Evolutionary conservation across 2,797 vertebrate species (phyloP), one percentile per base, ranked within the genome.

Genomic region (Sebastes hubbsi): DNA sequence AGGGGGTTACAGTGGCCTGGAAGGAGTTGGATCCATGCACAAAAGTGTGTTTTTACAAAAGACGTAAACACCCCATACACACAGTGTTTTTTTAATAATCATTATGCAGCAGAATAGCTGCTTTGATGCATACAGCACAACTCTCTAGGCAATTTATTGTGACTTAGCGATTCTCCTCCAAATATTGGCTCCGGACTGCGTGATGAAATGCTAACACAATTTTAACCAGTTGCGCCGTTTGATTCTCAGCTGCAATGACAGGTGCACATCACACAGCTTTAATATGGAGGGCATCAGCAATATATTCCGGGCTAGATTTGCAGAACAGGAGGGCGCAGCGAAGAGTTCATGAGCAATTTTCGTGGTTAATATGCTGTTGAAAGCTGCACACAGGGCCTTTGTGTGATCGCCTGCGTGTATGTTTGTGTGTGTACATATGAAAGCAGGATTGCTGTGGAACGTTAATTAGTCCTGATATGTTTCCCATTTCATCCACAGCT

Each of bases 381-480:
- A 75, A 10, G 77, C 68, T 77, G 72, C 71, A 46, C 71, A 46
- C 52, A 55, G 49, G 49, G 72, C 34, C 63, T 64, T 46, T 80
- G 74, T 75, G 80, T 75, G 80, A 77, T 65, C 3, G 29, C 7
- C 52, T 12, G 49, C 46, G 59, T 7, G 13, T 8, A 20, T 38
- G 32, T 58, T 6, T 67, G 29, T 70, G 67, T 73, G 52, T 29
- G 52, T 52, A 13, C 4, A 22, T 59, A 54, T 84, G 71, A 77
- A 83, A 77, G 77, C 67, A 68, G 59, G 27, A 68, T 72, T 75
- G 61, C 70, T 64, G 54, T 13, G 32, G 36, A 89, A 83, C 38
- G 30, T 91, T 92, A 92, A 94, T 94, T 94, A 91, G 87, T 73
- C 77, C 77, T 90, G 89, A 94, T 93, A 87, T 82, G 89, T 91